A percentile compares a stretch with the other conserved stretches of the same genome.
These are phyloP conservation scores for Caenorhabditis angaria DNA, from an alignment of 2,888 invertebrate species.

Conservation along the genomic window DNA sequence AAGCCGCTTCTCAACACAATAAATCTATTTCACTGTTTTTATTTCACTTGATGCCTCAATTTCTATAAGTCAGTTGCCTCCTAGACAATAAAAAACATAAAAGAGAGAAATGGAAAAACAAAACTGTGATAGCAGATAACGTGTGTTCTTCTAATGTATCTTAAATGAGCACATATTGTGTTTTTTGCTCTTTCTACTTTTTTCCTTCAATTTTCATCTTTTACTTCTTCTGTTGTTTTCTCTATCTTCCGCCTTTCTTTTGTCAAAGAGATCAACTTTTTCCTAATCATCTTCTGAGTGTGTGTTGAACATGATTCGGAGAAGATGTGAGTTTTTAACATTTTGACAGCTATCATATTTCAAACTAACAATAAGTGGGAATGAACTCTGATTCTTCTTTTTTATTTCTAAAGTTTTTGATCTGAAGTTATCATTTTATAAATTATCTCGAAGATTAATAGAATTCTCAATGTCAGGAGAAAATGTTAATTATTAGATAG, in stretches of 20 bases:
- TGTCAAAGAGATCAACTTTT: conserved; percentile 1
- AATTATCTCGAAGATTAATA: too few relatives aligned
- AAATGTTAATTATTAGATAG: too few relatives aligned
- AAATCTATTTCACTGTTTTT: conserved; percentile 4
- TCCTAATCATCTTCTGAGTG: conserved; percentile 6
- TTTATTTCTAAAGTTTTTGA: too few relatives aligned
- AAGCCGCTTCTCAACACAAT: background rate
- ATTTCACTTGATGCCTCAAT: background rate
- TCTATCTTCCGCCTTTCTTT: conserved; percentile 4
- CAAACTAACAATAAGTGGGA: background rate
- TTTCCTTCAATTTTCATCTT: conserved; percentile 13
- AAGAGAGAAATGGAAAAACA: background rate
- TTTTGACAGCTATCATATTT: background rate
- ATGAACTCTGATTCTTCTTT: background rate
- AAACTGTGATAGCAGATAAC: conserved; percentile 1
- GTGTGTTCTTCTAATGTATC: conserved; percentile 2
- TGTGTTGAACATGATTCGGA: background rate
- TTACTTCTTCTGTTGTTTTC: conserved; percentile 4
- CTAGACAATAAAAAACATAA: background rate
- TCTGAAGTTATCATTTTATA: too few relatives aligned
- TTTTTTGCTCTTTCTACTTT: conserved; percentile 14
- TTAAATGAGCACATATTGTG: conserved; percentile 6
- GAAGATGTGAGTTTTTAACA: background rate
- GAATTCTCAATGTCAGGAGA: too few relatives aligned
- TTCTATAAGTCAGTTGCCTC: background rate